Evolutionary conservation across 23 tunicate genomes (phyloP).

Genomic region (Diplosoma virens): DNA sequence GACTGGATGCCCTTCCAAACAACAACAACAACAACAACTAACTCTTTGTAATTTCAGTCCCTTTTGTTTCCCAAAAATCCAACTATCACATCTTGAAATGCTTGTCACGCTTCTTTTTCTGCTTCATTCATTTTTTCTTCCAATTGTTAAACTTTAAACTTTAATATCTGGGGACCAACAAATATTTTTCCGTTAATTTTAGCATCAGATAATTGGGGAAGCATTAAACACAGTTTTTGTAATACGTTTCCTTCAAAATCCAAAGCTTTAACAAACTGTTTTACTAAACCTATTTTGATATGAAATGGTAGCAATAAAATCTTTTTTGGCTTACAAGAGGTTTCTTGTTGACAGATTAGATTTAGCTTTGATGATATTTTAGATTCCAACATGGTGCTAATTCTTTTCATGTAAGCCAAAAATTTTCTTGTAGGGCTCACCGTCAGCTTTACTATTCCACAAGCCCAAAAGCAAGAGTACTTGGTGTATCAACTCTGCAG

Average conservation of each 20-base stretch:
- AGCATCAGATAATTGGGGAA: background rate
- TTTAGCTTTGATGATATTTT: too few species aligned
- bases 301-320: background rate
- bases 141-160: background rate
- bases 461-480: background rate
- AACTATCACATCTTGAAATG: background rate
- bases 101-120: background rate
- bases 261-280: background rate
- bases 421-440: background rate
- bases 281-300: too few species aligned
- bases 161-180: background rate
- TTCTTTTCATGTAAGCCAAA: background rate
- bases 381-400: background rate
- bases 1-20: too few species aligned
- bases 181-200: background rate
- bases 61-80: background rate
- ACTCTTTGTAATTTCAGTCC: too few species aligned
- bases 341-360: background rate
- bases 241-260: background rate
- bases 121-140: background rate
- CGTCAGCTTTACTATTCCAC: background rate
- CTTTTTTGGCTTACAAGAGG: background rate
- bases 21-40: too few species aligned
- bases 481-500: background rate
- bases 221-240: background rate